Evolutionary conservation across 1,140 invertebrate species (phyloP).

Genomic region (Neuroterus valhalla): DNA sequence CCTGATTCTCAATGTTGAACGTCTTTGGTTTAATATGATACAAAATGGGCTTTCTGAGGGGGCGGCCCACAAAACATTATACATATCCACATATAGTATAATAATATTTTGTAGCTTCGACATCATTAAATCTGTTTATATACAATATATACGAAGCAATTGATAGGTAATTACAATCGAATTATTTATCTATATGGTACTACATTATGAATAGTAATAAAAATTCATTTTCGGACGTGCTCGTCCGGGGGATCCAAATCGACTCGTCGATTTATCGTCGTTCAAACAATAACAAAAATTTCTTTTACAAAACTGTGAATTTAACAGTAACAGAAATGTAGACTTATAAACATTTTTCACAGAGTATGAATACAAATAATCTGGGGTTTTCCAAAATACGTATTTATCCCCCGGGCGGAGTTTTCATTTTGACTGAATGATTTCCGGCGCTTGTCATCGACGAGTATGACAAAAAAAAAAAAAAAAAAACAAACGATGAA

Average conservation of each 20-base stretch:
- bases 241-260: background rate
- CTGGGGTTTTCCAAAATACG: background rate
- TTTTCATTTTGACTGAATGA: background rate
- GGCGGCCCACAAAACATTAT: slow-evolving; percentile 47
- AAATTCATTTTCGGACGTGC: slow-evolving; percentile 32
- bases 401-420: background rate
- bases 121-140: slow-evolving; percentile 53
- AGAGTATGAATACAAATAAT: no score
- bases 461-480: background rate
- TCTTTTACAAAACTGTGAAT: background rate
- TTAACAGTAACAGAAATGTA: background rate
- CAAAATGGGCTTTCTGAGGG: slow-evolving; percentile 55
- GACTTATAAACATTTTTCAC: no score
- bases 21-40: slow-evolving; percentile 73
- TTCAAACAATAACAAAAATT: background rate
- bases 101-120: slow-evolving; percentile 40
- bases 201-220: slow-evolving; percentile 18
- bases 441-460: background rate
- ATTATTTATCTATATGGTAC: slow-evolving; percentile 40
- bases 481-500: background rate
- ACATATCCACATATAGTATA: slow-evolving; percentile 42
- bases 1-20: slow-evolving; percentile 54
- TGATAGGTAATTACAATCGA: slow-evolving; percentile 39
- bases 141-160: slow-evolving; percentile 56
- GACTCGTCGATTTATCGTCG: no score